A percentile compares a stretch with the other conserved stretches of the same genome.
Evolutionary conservation across 64 coral and sea anemone species (phyloP).

Genomic region (Anthopleura sola): DNA sequence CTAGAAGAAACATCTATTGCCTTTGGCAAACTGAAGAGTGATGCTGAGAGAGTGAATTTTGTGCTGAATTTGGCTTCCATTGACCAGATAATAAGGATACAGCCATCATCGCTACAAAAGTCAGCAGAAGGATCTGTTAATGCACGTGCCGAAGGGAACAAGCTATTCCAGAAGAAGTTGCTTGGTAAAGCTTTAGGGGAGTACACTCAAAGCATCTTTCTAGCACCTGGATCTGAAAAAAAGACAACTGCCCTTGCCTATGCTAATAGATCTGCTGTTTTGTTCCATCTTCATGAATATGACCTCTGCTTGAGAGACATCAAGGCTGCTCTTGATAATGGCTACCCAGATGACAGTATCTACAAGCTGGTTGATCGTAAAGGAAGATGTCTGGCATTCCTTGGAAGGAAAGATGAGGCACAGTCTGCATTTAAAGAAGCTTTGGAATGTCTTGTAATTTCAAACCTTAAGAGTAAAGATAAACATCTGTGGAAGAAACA

Average conservation of each 20-base stretch:
- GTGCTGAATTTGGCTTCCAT: constrained; percentile 41
- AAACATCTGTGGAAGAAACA: constrained; percentile 41
- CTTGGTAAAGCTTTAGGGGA: constrained; percentile 48
- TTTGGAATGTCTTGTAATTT: constrained; percentile 34
- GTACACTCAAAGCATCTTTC: constrained; percentile 67
- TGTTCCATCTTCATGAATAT: constrained; percentile 59
- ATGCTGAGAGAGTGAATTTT: constrained; percentile 71
- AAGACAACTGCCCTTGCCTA: constrained; percentile 67
- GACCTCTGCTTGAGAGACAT: constrained; percentile 57
- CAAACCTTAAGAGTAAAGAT: constrained; percentile 59
- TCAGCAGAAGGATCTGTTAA: constrained; percentile 39
- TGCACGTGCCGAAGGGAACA: constrained; percentile 81
- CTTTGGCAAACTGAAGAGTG: constrained; percentile 57
- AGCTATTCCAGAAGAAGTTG: constrained; percentile 59
- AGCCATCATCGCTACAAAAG: constrained; percentile 44
- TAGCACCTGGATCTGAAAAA: constrained; percentile 42
- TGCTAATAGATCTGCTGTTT: constrained; percentile 89
- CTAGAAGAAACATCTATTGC: constrained; percentile 43
- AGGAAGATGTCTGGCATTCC: constrained; percentile 58
- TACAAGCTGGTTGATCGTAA: constrained; percentile 83
- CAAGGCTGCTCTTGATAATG: constrained; percentile 37
- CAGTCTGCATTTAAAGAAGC: constrained; percentile 46
- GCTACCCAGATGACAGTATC: constrained; percentile 61
- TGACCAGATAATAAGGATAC: constrained; percentile 49
- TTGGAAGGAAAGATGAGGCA: constrained; percentile 38